Percentiles rank a stretch among this genome's conserved stretches.
Conservation (phyloP, 2,888 invertebrate genomes). For the Volucella inanis region DNA sequence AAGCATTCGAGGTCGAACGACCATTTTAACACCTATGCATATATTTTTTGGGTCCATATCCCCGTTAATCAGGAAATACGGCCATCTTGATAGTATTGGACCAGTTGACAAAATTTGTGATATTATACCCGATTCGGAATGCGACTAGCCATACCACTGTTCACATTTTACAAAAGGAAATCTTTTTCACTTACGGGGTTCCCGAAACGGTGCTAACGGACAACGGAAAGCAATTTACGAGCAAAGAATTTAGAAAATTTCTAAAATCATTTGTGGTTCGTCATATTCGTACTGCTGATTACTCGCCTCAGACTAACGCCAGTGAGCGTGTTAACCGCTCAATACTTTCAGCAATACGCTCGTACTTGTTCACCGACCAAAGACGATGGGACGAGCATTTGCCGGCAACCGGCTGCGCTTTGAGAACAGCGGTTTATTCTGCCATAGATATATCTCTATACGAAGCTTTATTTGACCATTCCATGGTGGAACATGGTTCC, state of each 20-base stretch:
- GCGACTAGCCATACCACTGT: no score
- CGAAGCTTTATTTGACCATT: constrained; percentile 23
- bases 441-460: constrained; percentile 18
- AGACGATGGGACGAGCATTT: constrained; percentile 11
- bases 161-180: no score
- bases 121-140: constrained; percentile 19
- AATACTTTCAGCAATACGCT: constrained; percentile 62
- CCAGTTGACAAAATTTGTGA: constrained; percentile 61
- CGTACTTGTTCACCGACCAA: constrained; percentile 18
- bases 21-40: constrained; percentile 57
- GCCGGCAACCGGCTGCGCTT: constrained; percentile 12
- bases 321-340: no score
- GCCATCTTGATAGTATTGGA: constrained; percentile 63
- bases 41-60: constrained; percentile 66
- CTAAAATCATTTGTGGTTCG: constrained; percentile 7
- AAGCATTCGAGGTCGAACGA: background rate
- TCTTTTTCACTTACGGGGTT: no score
- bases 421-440: background rate
- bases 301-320: no score
- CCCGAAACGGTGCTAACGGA: no score
- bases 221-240: no score
- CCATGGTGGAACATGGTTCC: constrained; percentile 15
- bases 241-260: background rate
- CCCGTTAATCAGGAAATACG: constrained; percentile 26
- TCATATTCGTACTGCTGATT: constrained; percentile 73